Evolutionary conservation across 2,888 invertebrate species (phyloP).

Genomic region (Agriopis leucophaearia): DNA sequence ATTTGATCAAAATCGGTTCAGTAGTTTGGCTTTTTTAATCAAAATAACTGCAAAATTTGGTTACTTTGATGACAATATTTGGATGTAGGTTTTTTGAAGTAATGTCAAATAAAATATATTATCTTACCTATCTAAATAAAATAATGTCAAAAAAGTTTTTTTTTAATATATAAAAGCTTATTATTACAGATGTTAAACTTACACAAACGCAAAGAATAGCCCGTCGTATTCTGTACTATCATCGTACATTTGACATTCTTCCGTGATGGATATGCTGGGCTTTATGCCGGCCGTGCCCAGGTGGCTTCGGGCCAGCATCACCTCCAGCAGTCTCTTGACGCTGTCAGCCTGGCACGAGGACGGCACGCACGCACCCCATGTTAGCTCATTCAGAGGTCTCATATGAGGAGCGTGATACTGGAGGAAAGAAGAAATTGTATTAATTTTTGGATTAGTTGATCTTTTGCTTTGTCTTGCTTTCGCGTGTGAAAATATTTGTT

Average conservation of each 20-base stretch:
- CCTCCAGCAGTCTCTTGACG: slow-evolving; percentile 64
- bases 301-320: slow-evolving; percentile 73
- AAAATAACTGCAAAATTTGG: too few relatives aligned
- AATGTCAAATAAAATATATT: too few relatives aligned
- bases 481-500: too few relatives aligned
- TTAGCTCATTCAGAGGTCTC: slow-evolving; percentile 72
- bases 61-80: too few relatives aligned
- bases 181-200: slow-evolving; percentile 45
- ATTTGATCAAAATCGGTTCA: too few relatives aligned
- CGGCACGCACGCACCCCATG: slow-evolving; percentile 86
- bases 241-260: slow-evolving; percentile 66
- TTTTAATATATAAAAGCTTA: too few relatives aligned
- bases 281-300: slow-evolving; percentile 71
- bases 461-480: too few relatives aligned
- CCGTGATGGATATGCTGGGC: slow-evolving; percentile 63
- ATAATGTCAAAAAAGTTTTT: too few relatives aligned
- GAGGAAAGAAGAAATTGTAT: neutral
- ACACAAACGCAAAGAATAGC: slow-evolving; percentile 71
- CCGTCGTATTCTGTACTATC: slow-evolving; percentile 60
- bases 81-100: too few relatives aligned
- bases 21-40: too few relatives aligned
- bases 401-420: slow-evolving; percentile 66
- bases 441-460: too few relatives aligned
- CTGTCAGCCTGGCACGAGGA: slow-evolving; percentile 71
- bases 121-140: too few relatives aligned